These are phyloP conservation scores for Anoncus sp. DNA, from an alignment of 2,888 invertebrate genomes.

Conservation along the genomic window DNA sequence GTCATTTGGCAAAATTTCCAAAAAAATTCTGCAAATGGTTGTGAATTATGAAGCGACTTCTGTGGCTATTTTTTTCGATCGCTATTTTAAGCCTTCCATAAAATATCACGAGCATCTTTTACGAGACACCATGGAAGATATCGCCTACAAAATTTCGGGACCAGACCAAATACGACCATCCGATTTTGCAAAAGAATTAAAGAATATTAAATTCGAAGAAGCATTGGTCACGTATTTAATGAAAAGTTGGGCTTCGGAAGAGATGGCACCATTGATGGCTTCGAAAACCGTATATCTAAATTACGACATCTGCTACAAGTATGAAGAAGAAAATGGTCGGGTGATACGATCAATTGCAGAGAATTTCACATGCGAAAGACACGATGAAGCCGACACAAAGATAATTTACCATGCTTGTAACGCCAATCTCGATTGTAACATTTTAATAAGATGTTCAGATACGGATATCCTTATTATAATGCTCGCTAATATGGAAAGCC, in stretches of 20 bases:
- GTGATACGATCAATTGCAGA: constrained; percentile 50
- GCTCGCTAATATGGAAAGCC: neutral
- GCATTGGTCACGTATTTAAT: no score
- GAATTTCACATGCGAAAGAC: constrained; percentile 48
- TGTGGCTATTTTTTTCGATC: constrained; percentile 51
- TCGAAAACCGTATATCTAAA: constrained; percentile 67
- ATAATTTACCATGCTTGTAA: constrained; percentile 62
- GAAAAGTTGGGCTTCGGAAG: no score
- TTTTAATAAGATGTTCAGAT: constrained; percentile 2
- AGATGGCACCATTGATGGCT: constrained; percentile 68
- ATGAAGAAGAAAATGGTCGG: constrained; percentile 51
- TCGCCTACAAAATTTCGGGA: constrained; percentile 25
- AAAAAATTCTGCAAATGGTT: constrained; percentile 28
- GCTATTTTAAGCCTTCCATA: constrained; percentile 55
- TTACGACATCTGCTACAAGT: constrained; percentile 62
- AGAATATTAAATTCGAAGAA: constrained; percentile 50
- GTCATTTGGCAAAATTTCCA: constrained; percentile 45
- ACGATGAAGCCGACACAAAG: constrained; percentile 69
- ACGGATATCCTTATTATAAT: constrained; percentile 1
- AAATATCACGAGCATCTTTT: constrained; percentile 51
- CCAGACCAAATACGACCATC: constrained; percentile 44
- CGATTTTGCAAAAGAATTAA: constrained; percentile 45
- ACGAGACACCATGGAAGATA: neutral
- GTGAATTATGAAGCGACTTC: neutral
- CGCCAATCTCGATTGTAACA: constrained; percentile 27